Evolutionary conservation across 1,140 invertebrate genomes (phyloP), one percentile per base, ranked within the genome.

Genomic region (Bombus difficillimus): DNA sequence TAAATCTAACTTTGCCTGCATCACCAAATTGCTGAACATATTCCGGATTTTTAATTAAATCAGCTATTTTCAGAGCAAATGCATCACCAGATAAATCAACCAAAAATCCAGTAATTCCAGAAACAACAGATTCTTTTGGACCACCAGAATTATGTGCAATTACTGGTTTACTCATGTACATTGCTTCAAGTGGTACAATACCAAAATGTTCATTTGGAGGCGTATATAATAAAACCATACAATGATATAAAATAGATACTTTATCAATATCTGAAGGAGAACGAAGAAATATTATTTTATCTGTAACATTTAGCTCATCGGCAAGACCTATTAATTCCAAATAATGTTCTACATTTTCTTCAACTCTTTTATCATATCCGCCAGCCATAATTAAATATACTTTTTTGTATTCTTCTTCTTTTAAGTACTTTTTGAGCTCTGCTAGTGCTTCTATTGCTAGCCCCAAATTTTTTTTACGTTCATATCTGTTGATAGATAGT

Each of bases 151-250:
- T 98, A 1, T 98, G 97, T 0, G 99, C 99, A 88, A 99, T 97
- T 0, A 99, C 99, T 34, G 99, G 99, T 92, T 98, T 98, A 43
- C 96, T 95, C 92, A 97, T 97, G 93, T 98, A 98, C 99, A 99
- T 99, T 1, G 99, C 99, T 96, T 99, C 99, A 76, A 99, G 95
- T 3, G 99, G 99, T 13, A 99, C 99, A 93, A 99, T 99, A 10
- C 99, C 99, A 96, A 99, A 99, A 96, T 99, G 99, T 94, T 99
- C 99, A 94, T 98, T 98, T 1, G 97, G 96, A 9, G 99, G 99
- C 34, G 99, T 99, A 90, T 99, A 99, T 28, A 99, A 91, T 9
- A 99, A 94, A 92, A 97, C 97, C 88, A 97, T 96, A 92, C 97
- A 97, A 82, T 97, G 93, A 73, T 97, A 95, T 8, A 99, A 95